Evolutionary conservation across 2,797 vertebrate species (phyloP), one percentile per base, ranked within the genome.

Genomic region (Squalus acanthias): DNA sequence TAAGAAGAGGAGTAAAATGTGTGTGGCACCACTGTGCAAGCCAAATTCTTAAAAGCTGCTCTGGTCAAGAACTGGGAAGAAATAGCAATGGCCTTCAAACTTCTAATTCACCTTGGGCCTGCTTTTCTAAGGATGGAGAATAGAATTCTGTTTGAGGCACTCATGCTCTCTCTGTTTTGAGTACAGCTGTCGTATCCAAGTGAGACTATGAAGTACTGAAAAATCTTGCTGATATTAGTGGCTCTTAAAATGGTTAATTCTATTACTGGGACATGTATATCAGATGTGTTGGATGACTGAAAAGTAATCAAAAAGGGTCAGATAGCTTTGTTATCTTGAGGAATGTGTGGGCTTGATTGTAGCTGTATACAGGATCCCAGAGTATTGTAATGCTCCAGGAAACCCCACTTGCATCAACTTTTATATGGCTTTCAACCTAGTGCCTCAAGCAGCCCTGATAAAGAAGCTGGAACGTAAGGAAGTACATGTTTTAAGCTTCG

Each of bases 201-300:
- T 69, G n/a, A 50, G 82, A 50, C 39, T 17, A 67, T n/a, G 60
- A n/a, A n/a, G 29, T 17, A 15, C 39, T 85, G 39, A 29, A 91
- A 17, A n/a, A 91, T 33, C 33, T 24, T 69, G 91, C 33, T 46
- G 65, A 69, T 6, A 39, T 39, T 93, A 22, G 17, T 69, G 65
- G 22, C n/a, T 65, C n/a, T 67, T 67, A 67, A 67, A 67, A 69
- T 69, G 39, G 89, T 93, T 85, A 50, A 50, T 50, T 85, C 6
- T 50, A 39, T 85, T 69, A 46, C 91, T 39, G 65, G n/a, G 91
- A 8, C n/a, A 22, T 39, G 22, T 46, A 20, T 39, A 93, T 93
- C 63, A 24, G n/a, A 93, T 69, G n/a, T 93, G 65, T 46, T 93
- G 91, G 91, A 93, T 93, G 91, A 69, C 33, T 93, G 91, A 67